Evolutionary conservation across 2,797 vertebrate genomes (phyloP).

Genomic region (Myotis daubentonii): DNA sequence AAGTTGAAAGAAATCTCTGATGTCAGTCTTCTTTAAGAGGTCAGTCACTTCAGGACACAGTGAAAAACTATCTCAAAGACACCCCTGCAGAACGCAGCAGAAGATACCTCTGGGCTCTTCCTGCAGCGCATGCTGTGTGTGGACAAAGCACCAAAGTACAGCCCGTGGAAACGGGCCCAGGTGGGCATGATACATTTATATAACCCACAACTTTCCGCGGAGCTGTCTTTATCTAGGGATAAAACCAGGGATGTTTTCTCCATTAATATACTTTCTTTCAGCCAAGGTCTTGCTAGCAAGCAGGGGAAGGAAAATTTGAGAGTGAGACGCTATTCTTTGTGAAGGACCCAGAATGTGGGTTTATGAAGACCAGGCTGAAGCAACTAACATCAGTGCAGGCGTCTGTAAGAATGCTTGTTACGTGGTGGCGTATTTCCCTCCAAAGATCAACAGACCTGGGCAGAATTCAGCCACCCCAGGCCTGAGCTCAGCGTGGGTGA

Average conservation of each 20-base stretch:
- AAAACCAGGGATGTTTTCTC: background rate
- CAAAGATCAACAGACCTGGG: background rate
- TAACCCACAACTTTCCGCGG: background rate
- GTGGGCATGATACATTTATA: background rate
- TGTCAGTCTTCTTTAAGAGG: background rate
- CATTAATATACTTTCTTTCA: background rate
- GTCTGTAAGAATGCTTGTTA: background rate
- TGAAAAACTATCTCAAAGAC: background rate
- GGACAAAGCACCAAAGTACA: background rate
- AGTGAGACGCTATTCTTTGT: background rate
- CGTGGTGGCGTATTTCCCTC: background rate
- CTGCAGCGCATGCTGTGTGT: background rate
- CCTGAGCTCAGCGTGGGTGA: background rate
- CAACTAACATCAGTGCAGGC: background rate
- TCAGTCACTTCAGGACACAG: background rate
- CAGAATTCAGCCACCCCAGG: background rate
- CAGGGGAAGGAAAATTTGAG: background rate
- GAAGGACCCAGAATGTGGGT: background rate
- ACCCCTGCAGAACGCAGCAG: background rate
- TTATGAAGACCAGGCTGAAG: background rate
- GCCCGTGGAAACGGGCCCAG: background rate
- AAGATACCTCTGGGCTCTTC: background rate
- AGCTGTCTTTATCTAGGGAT: background rate
- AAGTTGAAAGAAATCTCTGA: conserved; percentile 35
- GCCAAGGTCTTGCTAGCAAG: background rate